These are phyloP conservation scores for Ochropleura plecta DNA, from an alignment of 2,888 invertebrate species.

Conservation along the genomic window DNA sequence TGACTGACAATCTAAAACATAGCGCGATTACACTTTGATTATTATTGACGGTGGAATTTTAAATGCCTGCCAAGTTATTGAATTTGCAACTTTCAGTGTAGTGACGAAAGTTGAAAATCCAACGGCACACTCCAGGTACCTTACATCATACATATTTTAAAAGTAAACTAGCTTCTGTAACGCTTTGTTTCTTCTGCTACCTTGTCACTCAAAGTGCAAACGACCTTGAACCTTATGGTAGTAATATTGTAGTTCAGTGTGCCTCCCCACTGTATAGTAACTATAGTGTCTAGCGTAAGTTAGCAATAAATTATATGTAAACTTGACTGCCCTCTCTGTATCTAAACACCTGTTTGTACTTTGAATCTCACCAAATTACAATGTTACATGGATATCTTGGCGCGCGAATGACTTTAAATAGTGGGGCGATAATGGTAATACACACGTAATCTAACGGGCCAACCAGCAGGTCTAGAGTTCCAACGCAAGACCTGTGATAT, in stretches of 20 bases:
- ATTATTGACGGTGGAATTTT: background rate
- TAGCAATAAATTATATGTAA: slow-evolving; percentile 48
- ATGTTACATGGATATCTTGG: background rate
- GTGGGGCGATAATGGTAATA: background rate
- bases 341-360: slow-evolving; percentile 1
- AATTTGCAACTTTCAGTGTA: background rate
- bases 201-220: slow-evolving; percentile 1
- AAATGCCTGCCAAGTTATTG: background rate
- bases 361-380: slow-evolving; percentile 48
- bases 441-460: too few species aligned
- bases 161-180: background rate
- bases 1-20: background rate
- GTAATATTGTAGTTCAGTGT: slow-evolving; percentile 31
- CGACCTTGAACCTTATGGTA: background rate
- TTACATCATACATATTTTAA: background rate
- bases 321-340: slow-evolving; percentile 37
- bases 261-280: slow-evolving; percentile 40
- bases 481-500: too few species aligned
- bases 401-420: background rate
- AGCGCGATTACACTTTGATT: slow-evolving; percentile 4
- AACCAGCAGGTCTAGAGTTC: too few species aligned
- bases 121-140: background rate
- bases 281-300: slow-evolving; percentile 56
- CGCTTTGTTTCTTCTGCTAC: background rate
- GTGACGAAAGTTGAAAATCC: background rate